These are phyloP conservation scores for Diceros bicornis DNA, from an alignment of 2,797 vertebrate genomes.

Conservation along the genomic window DNA sequence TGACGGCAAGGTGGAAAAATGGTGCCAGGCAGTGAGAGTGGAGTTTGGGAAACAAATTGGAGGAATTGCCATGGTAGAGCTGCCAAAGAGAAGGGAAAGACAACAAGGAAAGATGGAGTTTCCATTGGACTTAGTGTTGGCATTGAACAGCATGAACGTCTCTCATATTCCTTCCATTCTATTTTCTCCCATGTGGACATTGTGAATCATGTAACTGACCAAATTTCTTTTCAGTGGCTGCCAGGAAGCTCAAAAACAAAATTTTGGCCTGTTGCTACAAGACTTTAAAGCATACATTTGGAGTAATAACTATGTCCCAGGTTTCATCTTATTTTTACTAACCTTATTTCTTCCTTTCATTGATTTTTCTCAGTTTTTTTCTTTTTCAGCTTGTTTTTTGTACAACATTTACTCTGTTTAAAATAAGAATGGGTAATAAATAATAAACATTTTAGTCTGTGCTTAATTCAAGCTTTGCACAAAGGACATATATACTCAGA, in stretches of 20 bases:
- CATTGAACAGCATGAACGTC: neutral
- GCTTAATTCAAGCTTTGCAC: conserved; percentile 11
- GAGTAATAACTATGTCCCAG: neutral
- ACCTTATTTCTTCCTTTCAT: neutral
- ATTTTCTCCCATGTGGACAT: neutral
- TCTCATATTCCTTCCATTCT: neutral
- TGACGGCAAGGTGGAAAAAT: neutral
- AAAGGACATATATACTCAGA: conserved; percentile 1
- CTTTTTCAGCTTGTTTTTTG: neutral
- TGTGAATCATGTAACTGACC: neutral
- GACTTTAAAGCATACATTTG: neutral
- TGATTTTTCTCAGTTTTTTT: neutral
- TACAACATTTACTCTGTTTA: neutral
- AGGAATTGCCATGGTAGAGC: neutral
- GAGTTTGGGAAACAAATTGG: neutral
- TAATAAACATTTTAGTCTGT: neutral
- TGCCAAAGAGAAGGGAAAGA: neutral
- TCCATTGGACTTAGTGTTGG: neutral
- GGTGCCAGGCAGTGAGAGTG: neutral
- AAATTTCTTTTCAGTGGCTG: conserved; percentile 33
- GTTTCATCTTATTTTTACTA: neutral
- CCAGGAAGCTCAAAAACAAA: conserved; percentile 35
- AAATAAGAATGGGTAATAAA: conserved; percentile 2
- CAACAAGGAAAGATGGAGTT: neutral
- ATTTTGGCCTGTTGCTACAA: neutral